phyloP scores from a whole-genome alignment of 1,140 invertebrate genomes.

The Diabrotica virgifera region DNA sequence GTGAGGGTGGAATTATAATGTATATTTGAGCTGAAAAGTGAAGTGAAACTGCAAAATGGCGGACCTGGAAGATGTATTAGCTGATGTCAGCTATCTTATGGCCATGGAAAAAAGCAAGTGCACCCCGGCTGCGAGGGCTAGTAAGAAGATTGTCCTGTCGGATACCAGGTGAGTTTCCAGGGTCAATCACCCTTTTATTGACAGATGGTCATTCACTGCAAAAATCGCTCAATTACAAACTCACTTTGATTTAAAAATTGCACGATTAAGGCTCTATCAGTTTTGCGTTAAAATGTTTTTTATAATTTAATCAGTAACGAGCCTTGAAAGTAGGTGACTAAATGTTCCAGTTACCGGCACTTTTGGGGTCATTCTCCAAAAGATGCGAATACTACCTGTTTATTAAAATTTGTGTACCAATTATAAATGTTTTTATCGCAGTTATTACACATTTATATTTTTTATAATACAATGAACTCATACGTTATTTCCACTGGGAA shows the following conservation, averaged over 20 bases:
- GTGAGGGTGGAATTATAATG: conserved; percentile 35
- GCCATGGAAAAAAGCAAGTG: conserved; percentile 99
- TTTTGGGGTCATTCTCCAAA: neutral
- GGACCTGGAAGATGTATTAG: conserved; percentile 98
- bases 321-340: too few species aligned
- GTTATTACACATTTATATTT: too few species aligned
- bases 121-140: conserved; percentile 97
- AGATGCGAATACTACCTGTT: too few species aligned
- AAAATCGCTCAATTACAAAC: neutral
- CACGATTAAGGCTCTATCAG: too few species aligned
- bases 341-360: neutral
- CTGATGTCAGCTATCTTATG: conserved; percentile 99
- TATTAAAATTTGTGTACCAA: too few species aligned
- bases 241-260: too few species aligned
- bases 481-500: too few species aligned
- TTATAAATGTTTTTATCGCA: too few species aligned
- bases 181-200: conserved; percentile 32
- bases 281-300: too few species aligned
- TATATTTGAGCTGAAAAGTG: conserved; percentile 44
- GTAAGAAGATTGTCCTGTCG: conserved; percentile 97
- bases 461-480: too few species aligned
- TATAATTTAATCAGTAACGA: too few species aligned
- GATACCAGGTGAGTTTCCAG: conserved; percentile 86
- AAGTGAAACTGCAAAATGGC: conserved; percentile 75
- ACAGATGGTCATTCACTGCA: conserved; percentile 12